Conservation (phyloP, 2,113 vertebrate genomes). For the Brachyhypopomus occidentalis region DNA sequence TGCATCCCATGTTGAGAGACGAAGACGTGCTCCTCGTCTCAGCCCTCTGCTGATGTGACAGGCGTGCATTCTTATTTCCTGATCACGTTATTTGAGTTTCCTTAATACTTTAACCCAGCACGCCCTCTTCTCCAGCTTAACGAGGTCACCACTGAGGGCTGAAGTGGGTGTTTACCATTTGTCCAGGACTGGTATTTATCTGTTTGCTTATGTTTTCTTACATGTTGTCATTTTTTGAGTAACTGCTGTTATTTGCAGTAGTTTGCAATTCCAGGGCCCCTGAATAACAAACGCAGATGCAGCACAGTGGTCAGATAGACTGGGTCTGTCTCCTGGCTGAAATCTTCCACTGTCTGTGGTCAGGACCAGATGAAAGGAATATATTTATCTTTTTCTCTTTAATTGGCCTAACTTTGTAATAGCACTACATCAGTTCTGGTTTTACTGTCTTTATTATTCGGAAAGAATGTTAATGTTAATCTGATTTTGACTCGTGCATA, state of each 20-base stretch:
- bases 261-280: background rate
- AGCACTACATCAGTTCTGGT: background rate
- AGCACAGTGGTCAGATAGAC: background rate
- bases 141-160: background rate
- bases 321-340: slow-evolving; percentile 1
- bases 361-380: background rate
- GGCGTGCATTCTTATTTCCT: slow-evolving; percentile 16
- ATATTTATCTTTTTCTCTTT: background rate
- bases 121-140: background rate
- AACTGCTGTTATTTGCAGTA: slow-evolving; percentile 11
- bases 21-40: slow-evolving; percentile 2
- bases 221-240: slow-evolving; percentile 3
- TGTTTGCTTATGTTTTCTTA: background rate
- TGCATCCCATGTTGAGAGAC: slow-evolving; percentile 29
- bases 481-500: background rate
- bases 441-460: slow-evolving; percentile 1
- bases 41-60: slow-evolving; percentile 30
- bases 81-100: slow-evolving; percentile 9
- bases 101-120: background rate
- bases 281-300: background rate
- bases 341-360: background rate
- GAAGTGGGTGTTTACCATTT: background rate
- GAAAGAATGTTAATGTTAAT: background rate
- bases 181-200: slow-evolving; percentile 14
- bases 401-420: background rate